These are phyloP conservation scores for Parauchenoglanis punctatus DNA, from an alignment of 2,797 vertebrate species.

Conservation along the genomic window DNA sequence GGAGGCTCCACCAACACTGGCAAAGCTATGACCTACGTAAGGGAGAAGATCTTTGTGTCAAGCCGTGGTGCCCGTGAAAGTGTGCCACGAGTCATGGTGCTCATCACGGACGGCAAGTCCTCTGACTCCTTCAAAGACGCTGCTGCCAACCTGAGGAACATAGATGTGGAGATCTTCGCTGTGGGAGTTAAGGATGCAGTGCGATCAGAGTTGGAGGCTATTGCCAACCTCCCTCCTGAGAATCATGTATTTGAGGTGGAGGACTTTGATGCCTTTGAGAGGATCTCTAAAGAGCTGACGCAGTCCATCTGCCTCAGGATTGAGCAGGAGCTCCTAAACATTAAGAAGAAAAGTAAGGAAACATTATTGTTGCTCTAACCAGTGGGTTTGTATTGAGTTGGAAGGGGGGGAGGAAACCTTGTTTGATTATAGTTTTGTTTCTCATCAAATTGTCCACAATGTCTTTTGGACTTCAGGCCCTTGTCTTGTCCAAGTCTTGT, in stretches of 20 bases:
- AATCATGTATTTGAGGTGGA: conserved; percentile 95
- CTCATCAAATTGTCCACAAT: conserved; percentile 13
- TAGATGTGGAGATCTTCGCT: conserved; percentile 97
- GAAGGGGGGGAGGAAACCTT: neutral
- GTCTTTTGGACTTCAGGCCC: conserved; percentile 34
- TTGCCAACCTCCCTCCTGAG: conserved; percentile 88
- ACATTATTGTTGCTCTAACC: neutral
- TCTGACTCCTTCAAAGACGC: conserved; percentile 96
- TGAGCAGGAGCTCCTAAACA: conserved; percentile 93
- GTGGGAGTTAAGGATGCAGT: conserved; percentile 98
- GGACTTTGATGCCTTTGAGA: conserved; percentile 98
- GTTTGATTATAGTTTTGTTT: conserved; percentile 1
- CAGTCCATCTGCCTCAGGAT: conserved; percentile 97
- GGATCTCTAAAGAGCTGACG: conserved; percentile 97
- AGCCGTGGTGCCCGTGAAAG: conserved; percentile 88
- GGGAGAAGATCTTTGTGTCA: conserved; percentile 88
- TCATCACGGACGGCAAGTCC: conserved; percentile 98
- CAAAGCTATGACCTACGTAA: conserved; percentile 95
- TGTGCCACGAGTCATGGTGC: conserved; percentile 95
- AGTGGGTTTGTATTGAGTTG: neutral
- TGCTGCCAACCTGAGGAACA: conserved; percentile 86
- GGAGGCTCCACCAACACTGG: conserved; percentile 98
- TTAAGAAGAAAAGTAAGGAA: conserved; percentile 91
- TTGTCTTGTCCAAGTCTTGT: neutral
- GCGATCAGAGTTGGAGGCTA: conserved; percentile 91